Percentiles rank a stretch among this genome's conserved stretches.
Conservation (phyloP, 1,140 invertebrate genomes). For the Lordiphosa collinella region DNA sequence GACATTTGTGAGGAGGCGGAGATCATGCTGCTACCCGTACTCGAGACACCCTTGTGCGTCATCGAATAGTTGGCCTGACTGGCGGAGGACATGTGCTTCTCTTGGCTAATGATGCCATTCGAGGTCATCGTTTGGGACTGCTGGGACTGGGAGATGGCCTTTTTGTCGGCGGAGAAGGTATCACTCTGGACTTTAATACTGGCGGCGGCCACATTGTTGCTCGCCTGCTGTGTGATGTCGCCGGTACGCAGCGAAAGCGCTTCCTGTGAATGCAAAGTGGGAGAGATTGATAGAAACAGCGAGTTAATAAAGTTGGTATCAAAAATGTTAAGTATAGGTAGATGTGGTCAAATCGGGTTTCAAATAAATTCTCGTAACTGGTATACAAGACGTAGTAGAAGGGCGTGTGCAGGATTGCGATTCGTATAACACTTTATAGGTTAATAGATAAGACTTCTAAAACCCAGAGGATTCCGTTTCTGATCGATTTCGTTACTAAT, state of each 20-base stretch:
- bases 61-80: constrained; percentile 89
- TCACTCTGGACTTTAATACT: constrained; percentile 92
- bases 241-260: constrained; percentile 89
- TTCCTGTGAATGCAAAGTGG: constrained; percentile 81
- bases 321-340: too few species aligned
- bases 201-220: constrained; percentile 87
- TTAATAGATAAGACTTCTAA: too few species aligned
- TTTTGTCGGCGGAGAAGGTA: constrained; percentile 91
- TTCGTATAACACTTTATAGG: too few species aligned
- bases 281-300: background rate
- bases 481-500: too few species aligned
- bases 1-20: constrained; percentile 80
- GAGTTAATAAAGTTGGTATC: too few species aligned
- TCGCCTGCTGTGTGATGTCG: constrained; percentile 90
- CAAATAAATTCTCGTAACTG: too few species aligned
- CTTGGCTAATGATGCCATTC: constrained; percentile 87
- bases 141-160: constrained; percentile 90
- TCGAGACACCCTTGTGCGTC: constrained; percentile 85
- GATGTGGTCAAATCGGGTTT: too few species aligned
- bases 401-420: too few species aligned
- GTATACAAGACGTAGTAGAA: too few species aligned
- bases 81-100: constrained; percentile 84
- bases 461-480: too few species aligned
- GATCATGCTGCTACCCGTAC: constrained; percentile 85
- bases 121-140: constrained; percentile 90